Evolutionary conservation across 2,113 vertebrate species (phyloP), one percentile per base, ranked within the genome.

Genomic region (Riparia riparia): DNA sequence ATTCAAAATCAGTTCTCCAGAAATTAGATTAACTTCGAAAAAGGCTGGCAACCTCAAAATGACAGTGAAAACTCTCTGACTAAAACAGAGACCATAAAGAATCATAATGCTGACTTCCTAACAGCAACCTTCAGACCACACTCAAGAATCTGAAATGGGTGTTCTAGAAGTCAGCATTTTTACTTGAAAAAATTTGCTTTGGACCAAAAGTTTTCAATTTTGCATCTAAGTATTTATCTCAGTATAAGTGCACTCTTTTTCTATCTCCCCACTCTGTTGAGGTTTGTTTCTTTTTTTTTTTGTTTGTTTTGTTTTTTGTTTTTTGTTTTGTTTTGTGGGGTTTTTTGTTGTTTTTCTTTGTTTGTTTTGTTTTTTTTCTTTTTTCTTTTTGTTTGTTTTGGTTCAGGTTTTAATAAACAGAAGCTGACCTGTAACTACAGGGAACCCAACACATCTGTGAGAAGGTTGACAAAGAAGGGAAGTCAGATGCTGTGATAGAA

Each of bases 391-490:
- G 51, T 84, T 89, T 91, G 49, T 64, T 94, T 97, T 91, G 7
- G 61, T 95, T 97, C 84, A 44, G 54, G 31, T 82, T 86, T 88
- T 90, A 94, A 92, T 90, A 92, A 95, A 71, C 77, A 94, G 51
- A 85, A 79, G 57, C 90, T 97, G 97, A 95, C 97, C 95, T 95
- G 92, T 93, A 98, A 97, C 97, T 97, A 82, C 74, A 74, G 95
- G 93, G 89, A 96, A 94, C 76, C 89, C 77, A 90, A 90, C 93
- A 96, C 97, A 98, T 97, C 98, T 98, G 97, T 94, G 86, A 93
- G 81, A 86, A 92, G 49, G 65, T 6, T 95, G 96, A 97, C 97
- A 96, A 97, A 97, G 97, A 93, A 57, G 83, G 96, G 89, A 97
- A 95, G 95, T 95, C 84, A 74, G 91, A 90, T 94, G 69, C 79